phyloP scores from a whole-genome alignment of 2,888 invertebrate genomes.

The Pasiphila rectangulata region DNA sequence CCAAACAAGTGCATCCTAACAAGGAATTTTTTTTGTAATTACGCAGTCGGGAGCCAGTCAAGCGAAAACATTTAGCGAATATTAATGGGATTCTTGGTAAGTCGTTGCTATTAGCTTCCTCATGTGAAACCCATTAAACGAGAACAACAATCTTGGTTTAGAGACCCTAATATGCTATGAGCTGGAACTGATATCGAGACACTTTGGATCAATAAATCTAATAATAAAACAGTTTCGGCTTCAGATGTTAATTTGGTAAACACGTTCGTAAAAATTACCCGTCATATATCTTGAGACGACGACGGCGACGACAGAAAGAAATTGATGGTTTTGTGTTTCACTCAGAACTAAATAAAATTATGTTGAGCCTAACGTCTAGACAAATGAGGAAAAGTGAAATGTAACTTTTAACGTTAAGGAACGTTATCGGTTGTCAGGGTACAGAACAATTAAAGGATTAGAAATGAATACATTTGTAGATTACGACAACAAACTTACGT shows the following conservation, averaged over 20 bases:
- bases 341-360: too few species aligned
- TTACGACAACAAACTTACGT: neutral
- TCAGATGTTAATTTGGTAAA: too few species aligned
- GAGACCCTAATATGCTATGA: too few species aligned
- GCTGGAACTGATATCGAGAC: too few species aligned
- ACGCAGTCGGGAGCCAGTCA: conserved; percentile 27
- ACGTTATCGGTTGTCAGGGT: conserved; percentile 9
- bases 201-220: too few species aligned
- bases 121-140: conserved; percentile 12
- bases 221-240: too few species aligned
- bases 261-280: too few species aligned
- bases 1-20: conserved; percentile 48
- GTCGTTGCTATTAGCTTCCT: conserved; percentile 17
- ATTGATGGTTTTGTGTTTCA: too few species aligned
- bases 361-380: neutral
- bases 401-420: conserved; percentile 4
- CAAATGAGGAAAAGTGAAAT: neutral
- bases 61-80: conserved; percentile 40
- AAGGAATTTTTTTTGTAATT: conserved; percentile 54
- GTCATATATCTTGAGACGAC: too few species aligned
- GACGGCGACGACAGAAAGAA: too few species aligned
- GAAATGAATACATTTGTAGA: neutral
- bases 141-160: conserved; percentile 5
- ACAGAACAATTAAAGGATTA: neutral
- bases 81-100: conserved; percentile 40